These are phyloP conservation scores for Menura novaehollandiae DNA, from an alignment of 2,113 vertebrate species.

Conservation along the genomic window DNA sequence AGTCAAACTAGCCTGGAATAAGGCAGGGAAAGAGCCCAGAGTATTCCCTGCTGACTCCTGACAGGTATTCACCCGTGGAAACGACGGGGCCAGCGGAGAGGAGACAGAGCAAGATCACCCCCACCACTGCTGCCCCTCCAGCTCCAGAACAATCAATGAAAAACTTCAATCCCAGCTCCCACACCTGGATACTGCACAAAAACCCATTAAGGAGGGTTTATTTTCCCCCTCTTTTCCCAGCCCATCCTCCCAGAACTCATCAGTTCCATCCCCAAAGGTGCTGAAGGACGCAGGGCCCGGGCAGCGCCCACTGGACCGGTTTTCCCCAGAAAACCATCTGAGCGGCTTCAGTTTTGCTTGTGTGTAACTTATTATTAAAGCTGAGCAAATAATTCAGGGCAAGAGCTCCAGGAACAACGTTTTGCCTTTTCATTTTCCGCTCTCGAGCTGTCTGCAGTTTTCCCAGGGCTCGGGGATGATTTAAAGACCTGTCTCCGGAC, in stretches of 20 bases:
- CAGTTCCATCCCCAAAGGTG: neutral
- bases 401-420: neutral
- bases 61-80: neutral
- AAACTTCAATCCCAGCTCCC: neutral
- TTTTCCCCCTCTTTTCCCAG: neutral
- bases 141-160: neutral
- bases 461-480: neutral
- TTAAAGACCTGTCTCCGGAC: conserved; percentile 33
- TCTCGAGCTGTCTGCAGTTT: conserved; percentile 12
- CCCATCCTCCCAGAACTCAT: neutral
- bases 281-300: neutral
- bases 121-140: neutral
- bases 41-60: neutral
- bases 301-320: neutral
- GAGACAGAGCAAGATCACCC: neutral
- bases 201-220: neutral
- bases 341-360: neutral
- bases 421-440: conserved; percentile 5
- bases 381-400: conserved; percentile 37
- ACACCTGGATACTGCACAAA: neutral
- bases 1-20: neutral
- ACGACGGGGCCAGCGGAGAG: rapidly evolving
- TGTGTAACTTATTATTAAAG: neutral
- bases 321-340: neutral
- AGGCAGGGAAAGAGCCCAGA: neutral